Percentiles rank a stretch among this genome's conserved stretches.
Evolutionary conservation across 2,888 invertebrate genomes (phyloP).

Genomic region (Dryocosmus kuriphilus): DNA sequence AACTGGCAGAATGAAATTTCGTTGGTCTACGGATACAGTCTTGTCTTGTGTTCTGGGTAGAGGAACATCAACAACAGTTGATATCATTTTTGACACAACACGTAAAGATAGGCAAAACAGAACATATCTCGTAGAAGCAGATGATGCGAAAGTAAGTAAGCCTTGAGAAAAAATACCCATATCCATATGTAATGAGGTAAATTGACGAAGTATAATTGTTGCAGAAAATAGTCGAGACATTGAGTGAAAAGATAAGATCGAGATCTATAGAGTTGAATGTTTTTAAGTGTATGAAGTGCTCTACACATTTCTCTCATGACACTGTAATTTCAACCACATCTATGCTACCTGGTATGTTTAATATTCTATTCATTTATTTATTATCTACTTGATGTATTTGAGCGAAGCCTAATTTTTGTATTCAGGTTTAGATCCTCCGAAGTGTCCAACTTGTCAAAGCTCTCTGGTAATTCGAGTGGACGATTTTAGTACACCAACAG

Average conservation of each 20-base stretch:
- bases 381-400: no score
- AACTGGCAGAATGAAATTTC: slow-evolving; percentile 73
- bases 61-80: slow-evolving; percentile 78
- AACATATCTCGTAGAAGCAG: slow-evolving; percentile 80
- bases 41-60: slow-evolving; percentile 74
- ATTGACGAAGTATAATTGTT: slow-evolving; percentile 44
- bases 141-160: slow-evolving; percentile 79
- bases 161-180: neutral
- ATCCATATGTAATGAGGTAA: neutral
- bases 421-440: slow-evolving; percentile 64
- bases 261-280: slow-evolving; percentile 76
- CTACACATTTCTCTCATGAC: slow-evolving; percentile 81
- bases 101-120: slow-evolving; percentile 81
- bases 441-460: slow-evolving; percentile 82
- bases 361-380: neutral
- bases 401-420: neutral
- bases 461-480: slow-evolving; percentile 80
- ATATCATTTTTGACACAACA: slow-evolving; percentile 82
- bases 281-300: slow-evolving; percentile 82
- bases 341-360: slow-evolving; percentile 55
- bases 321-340: slow-evolving; percentile 65
- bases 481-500: slow-evolving; percentile 69
- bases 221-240: slow-evolving; percentile 78
- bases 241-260: slow-evolving; percentile 78
- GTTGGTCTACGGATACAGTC: slow-evolving; percentile 73